These are phyloP conservation scores for Cheilosia grossa DNA, from an alignment of 2,888 invertebrate genomes.

Conservation along the genomic window DNA sequence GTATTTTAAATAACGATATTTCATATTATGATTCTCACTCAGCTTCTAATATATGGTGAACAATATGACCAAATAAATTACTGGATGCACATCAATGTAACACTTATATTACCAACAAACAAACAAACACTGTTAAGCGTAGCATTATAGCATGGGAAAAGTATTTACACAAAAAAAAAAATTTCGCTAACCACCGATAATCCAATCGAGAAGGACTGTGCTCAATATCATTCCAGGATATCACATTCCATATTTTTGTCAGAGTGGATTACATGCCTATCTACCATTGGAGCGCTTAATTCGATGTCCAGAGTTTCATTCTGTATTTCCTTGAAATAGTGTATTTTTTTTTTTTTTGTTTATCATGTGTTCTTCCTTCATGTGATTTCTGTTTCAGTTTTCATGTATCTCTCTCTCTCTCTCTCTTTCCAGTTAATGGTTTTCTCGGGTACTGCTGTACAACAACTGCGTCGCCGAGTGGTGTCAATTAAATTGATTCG, in stretches of 20 bases:
- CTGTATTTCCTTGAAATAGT: slow-evolving; percentile 10
- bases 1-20: too few relatives aligned
- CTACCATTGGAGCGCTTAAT: slow-evolving; percentile 18
- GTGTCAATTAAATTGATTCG: slow-evolving; percentile 43
- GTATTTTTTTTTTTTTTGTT: not conserved
- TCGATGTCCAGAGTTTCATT: slow-evolving; percentile 21
- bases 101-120: not conserved
- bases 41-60: too few relatives aligned
- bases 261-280: slow-evolving; percentile 23
- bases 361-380: not conserved
- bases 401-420: not conserved
- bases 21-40: too few relatives aligned
- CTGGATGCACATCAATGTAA: not conserved
- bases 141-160: not conserved
- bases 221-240: slow-evolving; percentile 12
- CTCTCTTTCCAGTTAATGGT: not conserved
- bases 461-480: slow-evolving; percentile 12
- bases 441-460: not conserved
- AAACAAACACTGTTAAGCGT: not conserved
- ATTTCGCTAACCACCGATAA: slow-evolving; percentile 16
- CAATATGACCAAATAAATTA: too few relatives aligned
- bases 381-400: slow-evolving; percentile 15
- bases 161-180: not conserved
- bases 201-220: not conserved
- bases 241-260: slow-evolving; percentile 21